A percentile compares a stretch with the other conserved stretches of the same genome.
Evolutionary conservation across 1,140 invertebrate genomes (phyloP).

Genomic region (Papilio helenus): DNA sequence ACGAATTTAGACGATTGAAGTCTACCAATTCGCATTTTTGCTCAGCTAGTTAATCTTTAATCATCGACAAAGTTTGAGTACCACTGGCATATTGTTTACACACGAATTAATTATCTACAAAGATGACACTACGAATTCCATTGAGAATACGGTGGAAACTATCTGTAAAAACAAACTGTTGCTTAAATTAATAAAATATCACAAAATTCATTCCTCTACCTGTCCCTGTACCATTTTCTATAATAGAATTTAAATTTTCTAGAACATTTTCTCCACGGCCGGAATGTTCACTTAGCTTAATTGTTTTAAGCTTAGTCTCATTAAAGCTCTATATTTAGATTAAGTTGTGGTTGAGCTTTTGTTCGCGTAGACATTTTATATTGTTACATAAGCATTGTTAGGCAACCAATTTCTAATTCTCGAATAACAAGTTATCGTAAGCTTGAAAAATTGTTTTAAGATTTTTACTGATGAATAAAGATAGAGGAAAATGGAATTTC

Average conservation of each 20-base stretch:
- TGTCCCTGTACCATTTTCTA: not conserved
- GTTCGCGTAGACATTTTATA: constrained; percentile 12
- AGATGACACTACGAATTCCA: too few species aligned
- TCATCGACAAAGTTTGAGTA: too few species aligned
- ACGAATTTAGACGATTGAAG: too few species aligned
- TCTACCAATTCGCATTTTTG: too few species aligned
- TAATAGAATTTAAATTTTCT: not conserved
- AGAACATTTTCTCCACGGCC: not conserved
- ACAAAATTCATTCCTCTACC: too few species aligned
- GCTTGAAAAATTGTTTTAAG: not conserved
- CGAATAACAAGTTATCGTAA: not conserved
- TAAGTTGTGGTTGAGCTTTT: constrained; percentile 11
- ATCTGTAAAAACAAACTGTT: too few species aligned
- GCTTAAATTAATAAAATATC: too few species aligned
- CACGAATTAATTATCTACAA: too few species aligned
- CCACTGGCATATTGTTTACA: too few species aligned
- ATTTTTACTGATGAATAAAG: not conserved
- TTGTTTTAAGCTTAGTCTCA: constrained; percentile 8
- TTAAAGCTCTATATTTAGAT: constrained; percentile 15
- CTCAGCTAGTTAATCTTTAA: too few species aligned
- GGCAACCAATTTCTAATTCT: not conserved
- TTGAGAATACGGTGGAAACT: too few species aligned
- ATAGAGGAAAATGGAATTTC: not conserved
- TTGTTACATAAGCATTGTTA: not conserved
- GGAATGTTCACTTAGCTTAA: not conserved